phyloP scores from a whole-genome alignment of 2,888 invertebrate species.

The Emesis castigata region DNA sequence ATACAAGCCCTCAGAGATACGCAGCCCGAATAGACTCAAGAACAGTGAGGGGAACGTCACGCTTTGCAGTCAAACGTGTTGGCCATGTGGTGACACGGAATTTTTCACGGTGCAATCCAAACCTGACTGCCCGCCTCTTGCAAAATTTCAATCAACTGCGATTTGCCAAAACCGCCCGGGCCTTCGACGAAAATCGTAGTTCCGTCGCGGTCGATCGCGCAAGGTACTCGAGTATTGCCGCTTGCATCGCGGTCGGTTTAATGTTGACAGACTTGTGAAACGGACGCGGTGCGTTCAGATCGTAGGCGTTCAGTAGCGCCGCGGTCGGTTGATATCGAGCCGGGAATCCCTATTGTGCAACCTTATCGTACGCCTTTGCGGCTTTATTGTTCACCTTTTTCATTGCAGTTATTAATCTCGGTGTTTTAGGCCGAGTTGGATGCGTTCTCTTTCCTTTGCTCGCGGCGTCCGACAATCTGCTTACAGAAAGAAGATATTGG shows the following conservation, averaged over 20 bases:
- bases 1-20: not conserved
- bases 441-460: not conserved
- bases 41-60: not conserved
- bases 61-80: not conserved
- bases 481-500: not conserved
- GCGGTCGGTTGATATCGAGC: not conserved
- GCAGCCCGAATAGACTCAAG: not conserved
- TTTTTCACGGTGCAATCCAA: not conserved
- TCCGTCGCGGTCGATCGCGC: not conserved
- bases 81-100: not conserved
- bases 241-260: constrained; percentile 30
- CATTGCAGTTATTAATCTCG: not conserved
- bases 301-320: not conserved
- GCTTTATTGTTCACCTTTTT: not conserved
- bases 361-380: not conserved
- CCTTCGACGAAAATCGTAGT: not conserved
- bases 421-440: not conserved
- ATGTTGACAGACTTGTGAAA: not conserved
- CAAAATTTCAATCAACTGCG: not conserved
- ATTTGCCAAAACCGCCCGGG: not conserved
- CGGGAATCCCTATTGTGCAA: not conserved
- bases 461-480: not conserved
- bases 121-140: not conserved
- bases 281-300: not conserved
- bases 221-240: constrained; percentile 19